phyloP scores from a whole-genome alignment of 2,888 invertebrate species.

The Eupithecia vulgata region DNA sequence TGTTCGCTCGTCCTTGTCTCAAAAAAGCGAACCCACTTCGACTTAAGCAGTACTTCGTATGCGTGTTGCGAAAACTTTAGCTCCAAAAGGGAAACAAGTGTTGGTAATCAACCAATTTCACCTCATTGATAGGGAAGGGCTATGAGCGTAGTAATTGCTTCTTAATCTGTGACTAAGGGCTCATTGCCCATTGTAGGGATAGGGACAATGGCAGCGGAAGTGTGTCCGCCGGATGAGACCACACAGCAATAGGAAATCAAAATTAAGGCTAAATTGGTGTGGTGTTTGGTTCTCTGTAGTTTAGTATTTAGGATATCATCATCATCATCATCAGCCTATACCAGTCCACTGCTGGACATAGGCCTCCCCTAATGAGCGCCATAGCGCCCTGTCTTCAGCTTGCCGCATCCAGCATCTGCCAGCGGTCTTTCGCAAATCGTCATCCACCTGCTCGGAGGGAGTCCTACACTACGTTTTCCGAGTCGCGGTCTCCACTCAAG shows the following conservation, averaged over 20 bases:
- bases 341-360: no score
- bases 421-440: no score
- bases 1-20: no score
- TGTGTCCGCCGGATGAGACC: constrained; percentile 77
- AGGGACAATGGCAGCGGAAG: constrained; percentile 77
- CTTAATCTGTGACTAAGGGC: constrained; percentile 48
- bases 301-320: no score
- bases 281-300: constrained; percentile 2
- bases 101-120: constrained; percentile 17
- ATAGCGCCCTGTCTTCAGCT: no score
- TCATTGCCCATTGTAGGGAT: constrained; percentile 50
- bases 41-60: neutral
- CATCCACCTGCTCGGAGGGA: no score
- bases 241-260: constrained; percentile 44
- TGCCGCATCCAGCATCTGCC: no score
- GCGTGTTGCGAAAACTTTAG: neutral
- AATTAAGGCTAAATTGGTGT: constrained; percentile 28
- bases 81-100: neutral
- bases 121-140: constrained; percentile 17
- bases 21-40: no score
- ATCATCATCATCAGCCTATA: no score
- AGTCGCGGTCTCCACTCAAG: no score
- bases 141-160: constrained; percentile 18
- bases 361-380: no score
- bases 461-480: no score